Evolutionary conservation across 1,140 invertebrate genomes (phyloP), one percentile per base, ranked within the genome.

Genomic region (Apocrypta bakeri): DNA sequence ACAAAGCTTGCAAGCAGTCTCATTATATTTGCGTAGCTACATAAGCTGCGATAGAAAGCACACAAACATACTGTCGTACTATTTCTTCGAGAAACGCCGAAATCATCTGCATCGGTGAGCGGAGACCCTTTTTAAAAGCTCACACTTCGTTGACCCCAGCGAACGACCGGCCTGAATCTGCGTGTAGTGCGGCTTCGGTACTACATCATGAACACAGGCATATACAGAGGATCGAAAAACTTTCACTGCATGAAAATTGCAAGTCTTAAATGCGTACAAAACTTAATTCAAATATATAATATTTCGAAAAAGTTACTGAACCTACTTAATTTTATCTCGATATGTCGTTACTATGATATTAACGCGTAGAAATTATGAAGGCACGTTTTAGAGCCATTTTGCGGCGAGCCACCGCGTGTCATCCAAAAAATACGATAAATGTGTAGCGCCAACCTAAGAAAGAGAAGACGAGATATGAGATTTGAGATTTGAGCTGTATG

Each of bases 401-500:
- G 29, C 78, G n/a, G 66, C 56, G 42, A 1, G 4, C 6, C 21
- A 21, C 29, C 6, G 4, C 1, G 63, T n/a, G 64, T 12, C 14
- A 66, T 29, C 64, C 64, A 17, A n/a, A n/a, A n/a, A n/a, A n/a
- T n/a, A n/a, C n/a, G n/a, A n/a, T n/a, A n/a, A n/a, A n/a, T n/a
- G n/a, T n/a, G n/a, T n/a, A n/a, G n/a, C n/a, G n/a, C n/a, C n/a
- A n/a, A n/a, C n/a, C n/a, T n/a, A n/a, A 61, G 78, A 61, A 2
- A 37, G 68, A 25, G 21, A 24, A 68, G 24, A 66, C 40, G 25
- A 71, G 21, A 31, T 29, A 33, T 31, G 79, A 73, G 79, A 80
- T 80, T 80, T 31, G 79, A 73, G 79, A 80, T 80, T 80, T 64
- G 79, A 80, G 69, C 27, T 6, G 68, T 75, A 81, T 61, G 79